Evolutionary conservation across 1,140 invertebrate genomes (phyloP), one percentile per base, ranked within the genome.

Genomic region (Ceratina japonica): DNA sequence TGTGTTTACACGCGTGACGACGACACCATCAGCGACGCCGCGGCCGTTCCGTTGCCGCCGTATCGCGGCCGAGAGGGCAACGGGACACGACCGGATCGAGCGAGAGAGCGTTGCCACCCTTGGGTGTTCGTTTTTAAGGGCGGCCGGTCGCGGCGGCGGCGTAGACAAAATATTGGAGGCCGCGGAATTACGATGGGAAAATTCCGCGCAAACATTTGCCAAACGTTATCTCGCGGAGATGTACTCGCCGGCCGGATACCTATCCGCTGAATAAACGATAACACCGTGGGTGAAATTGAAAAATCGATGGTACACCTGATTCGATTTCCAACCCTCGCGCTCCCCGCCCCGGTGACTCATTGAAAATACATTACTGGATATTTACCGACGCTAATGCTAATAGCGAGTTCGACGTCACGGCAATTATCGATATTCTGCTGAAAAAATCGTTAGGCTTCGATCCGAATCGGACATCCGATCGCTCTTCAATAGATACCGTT

Each of bases 201-300:
- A 86, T 86, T 86, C 69, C 61, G 61, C 27, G 69, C 84, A 85
- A 86, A 86, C 85, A 86, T 86, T 86, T 83, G 84, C 54, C 59
- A 20, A 66, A 70, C 73, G 78, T 84, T 85, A 76, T 76, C 22
- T 76, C 24, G 15, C 13, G 4, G 54, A 13, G 65, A 54, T n/a
- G 31, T 58, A 27, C 76, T n/a, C 54, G 58, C 24, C 61, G 68
- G 37, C 3, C 13, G 56, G 44, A 15, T 20, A 16, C 16, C 10
- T 18, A 22, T 22, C 16, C 49, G 15, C 58, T 72, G 27, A 75
- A 54, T 44, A 44, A 56, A 24, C 63, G 51, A 68, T 75, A 56
- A 68, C 37, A 24, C 8, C 15, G 16, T 0, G 13, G 18, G 0
- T 27, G 10, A 68, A 68, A 52, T 68, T 68, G 65, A 68, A 52